phyloP scores from a whole-genome alignment of 2,113 vertebrate genomes.

The Spheniscus mendiculus region DNA sequence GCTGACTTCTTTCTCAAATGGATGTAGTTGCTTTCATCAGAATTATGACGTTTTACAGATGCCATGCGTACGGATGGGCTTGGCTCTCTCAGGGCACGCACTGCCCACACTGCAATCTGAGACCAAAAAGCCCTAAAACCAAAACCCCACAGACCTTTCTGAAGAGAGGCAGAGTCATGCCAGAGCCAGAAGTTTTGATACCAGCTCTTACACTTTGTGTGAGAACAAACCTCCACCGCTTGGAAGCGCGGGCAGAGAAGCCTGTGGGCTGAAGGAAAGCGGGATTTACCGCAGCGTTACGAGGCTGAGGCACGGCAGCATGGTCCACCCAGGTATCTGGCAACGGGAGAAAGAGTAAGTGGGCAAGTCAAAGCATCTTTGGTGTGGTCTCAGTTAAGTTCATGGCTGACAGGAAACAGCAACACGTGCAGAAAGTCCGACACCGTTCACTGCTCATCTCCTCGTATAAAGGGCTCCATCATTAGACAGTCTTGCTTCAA shows the following conservation, averaged over 20 bases:
- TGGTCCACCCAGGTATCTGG: not conserved
- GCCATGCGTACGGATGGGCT: not conserved
- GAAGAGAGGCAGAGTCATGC: rapidly evolving
- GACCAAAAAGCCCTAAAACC: not conserved
- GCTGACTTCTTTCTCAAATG: rapidly evolving
- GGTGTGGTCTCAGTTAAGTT: not conserved
- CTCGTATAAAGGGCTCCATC: rapidly evolving
- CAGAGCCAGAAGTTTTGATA: not conserved
- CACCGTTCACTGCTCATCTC: rapidly evolving
- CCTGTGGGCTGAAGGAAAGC: not conserved
- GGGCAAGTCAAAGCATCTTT: not conserved
- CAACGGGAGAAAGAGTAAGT: not conserved
- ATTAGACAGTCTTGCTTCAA: rapidly evolving
- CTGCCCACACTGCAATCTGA: not conserved
- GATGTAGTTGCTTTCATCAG: not conserved
- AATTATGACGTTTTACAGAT: not conserved
- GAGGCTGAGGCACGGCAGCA: not conserved
- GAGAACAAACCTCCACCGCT: rapidly evolving
- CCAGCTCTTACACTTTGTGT: not conserved
- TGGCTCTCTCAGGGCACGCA: not conserved
- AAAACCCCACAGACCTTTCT: rapidly evolving
- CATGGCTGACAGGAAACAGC: not conserved
- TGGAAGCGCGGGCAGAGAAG: not conserved
- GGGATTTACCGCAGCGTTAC: not conserved
- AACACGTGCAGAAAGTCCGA: rapidly evolving